Percentiles rank a stretch among this genome's conserved stretches.
phyloP scores from a whole-genome alignment of 2,113 vertebrate genomes.

The Cavia porcellus region DNA sequence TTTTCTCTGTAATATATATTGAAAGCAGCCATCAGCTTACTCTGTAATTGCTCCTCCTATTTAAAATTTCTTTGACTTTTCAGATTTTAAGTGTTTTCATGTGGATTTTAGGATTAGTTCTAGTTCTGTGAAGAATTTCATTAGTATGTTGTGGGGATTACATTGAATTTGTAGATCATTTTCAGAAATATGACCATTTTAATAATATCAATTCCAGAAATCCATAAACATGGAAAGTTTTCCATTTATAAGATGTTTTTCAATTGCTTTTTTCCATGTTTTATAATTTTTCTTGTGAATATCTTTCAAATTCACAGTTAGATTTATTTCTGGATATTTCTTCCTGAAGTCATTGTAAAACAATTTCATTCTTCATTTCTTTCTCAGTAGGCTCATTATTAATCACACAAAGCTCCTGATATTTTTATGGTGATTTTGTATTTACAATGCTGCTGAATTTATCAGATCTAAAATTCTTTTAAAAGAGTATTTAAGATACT shows the following conservation, averaged over 20 bases:
- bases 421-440: neutral
- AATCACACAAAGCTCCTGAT: neutral
- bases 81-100: neutral
- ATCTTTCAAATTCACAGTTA: neutral
- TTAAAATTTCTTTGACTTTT: neutral
- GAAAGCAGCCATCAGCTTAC: neutral
- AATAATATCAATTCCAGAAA: neutral
- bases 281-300: neutral
- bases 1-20: neutral
- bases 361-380: neutral
- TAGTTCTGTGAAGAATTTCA: neutral
- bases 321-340: neutral
- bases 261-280: neutral
- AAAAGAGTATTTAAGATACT: neutral
- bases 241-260: neutral
- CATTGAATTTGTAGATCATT: neutral
- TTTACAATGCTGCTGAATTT: neutral
- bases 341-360: neutral
- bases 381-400: neutral
- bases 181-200: neutral
- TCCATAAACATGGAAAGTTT: neutral
- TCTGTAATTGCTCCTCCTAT: neutral
- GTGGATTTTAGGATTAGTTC: neutral
- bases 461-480: neutral
- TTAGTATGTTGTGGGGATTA: neutral